These are phyloP conservation scores for Apis cerana DNA, from an alignment of 1,140 invertebrate genomes.

Conservation along the genomic window DNA sequence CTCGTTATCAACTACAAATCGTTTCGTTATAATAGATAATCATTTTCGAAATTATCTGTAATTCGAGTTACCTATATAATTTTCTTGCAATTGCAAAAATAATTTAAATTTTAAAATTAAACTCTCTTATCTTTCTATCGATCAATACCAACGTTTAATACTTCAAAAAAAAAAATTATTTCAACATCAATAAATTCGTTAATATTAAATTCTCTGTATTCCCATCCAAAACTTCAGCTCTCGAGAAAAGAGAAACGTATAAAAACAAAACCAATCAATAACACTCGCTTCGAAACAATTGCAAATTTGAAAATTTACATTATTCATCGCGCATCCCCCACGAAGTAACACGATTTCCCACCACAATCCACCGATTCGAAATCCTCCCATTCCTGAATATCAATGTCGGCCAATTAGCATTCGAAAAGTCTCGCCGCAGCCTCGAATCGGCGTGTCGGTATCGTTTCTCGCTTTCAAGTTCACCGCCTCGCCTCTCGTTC, in stretches of 20 bases:
- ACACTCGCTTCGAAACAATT: background rate
- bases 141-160: too few relatives aligned
- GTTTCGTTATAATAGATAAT: background rate
- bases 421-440: background rate
- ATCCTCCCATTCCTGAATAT: background rate
- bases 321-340: too few relatives aligned
- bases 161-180: too few relatives aligned
- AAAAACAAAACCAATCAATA: background rate
- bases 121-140: too few relatives aligned
- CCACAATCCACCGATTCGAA: background rate
- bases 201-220: too few relatives aligned
- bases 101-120: too few relatives aligned
- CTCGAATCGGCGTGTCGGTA: background rate
- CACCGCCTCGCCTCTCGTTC: background rate
- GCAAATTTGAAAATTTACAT: too few relatives aligned
- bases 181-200: too few relatives aligned
- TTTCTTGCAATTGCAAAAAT: too few relatives aligned
- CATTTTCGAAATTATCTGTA: background rate
- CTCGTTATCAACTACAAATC: background rate
- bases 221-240: background rate
- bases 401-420: background rate
- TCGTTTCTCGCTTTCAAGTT: slow-evolving; percentile 23
- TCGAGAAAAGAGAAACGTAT: background rate
- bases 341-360: too few relatives aligned
- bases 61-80: too few relatives aligned